These are phyloP conservation scores for Biston stratarius DNA, from an alignment of 2,888 invertebrate species.

Conservation along the genomic window DNA sequence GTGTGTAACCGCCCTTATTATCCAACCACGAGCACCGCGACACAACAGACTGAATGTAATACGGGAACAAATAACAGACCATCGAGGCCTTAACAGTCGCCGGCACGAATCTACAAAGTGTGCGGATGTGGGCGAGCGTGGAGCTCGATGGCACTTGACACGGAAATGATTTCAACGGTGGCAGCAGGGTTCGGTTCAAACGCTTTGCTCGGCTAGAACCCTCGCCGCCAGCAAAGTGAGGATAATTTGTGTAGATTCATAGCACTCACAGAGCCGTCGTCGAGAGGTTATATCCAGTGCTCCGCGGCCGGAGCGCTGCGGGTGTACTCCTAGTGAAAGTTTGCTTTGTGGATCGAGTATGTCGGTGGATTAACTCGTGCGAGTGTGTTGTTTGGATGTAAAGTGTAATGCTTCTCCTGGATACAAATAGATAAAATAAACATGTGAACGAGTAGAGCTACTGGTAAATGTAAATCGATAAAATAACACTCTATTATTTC, in stretches of 20 bases:
- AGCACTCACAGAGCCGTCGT: background rate
- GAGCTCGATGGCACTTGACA: slow-evolving; percentile 1
- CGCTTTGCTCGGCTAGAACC: background rate
- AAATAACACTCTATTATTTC: too few relatives aligned
- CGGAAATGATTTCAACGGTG: slow-evolving; percentile 5
- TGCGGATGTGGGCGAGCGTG: slow-evolving; percentile 15
- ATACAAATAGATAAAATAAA: background rate
- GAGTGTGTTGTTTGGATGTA: background rate
- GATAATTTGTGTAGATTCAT: background rate
- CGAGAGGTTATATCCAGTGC: background rate
- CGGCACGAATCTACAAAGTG: slow-evolving; percentile 42
- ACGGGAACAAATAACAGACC: slow-evolving; percentile 56
- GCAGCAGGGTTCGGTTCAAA: background rate
- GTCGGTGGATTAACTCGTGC: too few relatives aligned
- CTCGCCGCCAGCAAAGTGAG: background rate
- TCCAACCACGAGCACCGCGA: too few relatives aligned
- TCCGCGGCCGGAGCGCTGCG: background rate
- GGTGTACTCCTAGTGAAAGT: background rate
- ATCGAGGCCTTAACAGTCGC: slow-evolving; percentile 48
- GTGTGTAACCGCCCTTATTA: too few relatives aligned
- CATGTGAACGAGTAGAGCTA: too few relatives aligned
- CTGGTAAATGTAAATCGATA: too few relatives aligned
- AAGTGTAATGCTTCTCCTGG: background rate
- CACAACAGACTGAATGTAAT: background rate
- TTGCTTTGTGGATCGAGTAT: background rate